Evolutionary conservation across 2,888 invertebrate species (phyloP).

Genomic region (Diploptera punctata): DNA sequence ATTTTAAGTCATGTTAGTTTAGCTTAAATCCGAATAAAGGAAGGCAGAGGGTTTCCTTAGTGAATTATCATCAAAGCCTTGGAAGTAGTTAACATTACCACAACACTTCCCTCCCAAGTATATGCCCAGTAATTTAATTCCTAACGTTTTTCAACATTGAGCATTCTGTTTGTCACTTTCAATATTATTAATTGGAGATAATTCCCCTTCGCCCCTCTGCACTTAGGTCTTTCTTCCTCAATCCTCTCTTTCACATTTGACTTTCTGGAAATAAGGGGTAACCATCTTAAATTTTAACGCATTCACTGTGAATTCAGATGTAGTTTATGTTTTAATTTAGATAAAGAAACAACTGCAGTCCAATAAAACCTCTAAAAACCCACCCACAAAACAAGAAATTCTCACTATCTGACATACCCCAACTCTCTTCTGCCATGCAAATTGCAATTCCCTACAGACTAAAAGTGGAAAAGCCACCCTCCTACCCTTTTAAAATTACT

Average conservation of each 20-base stretch:
- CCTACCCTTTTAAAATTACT: constrained; percentile 23
- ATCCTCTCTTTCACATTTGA: not conserved
- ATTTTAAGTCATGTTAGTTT: too few species aligned
- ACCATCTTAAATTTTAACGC: not conserved
- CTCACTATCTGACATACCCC: constrained; percentile 14
- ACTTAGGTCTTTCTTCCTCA: not conserved
- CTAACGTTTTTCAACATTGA: not conserved
- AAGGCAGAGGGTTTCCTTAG: too few species aligned
- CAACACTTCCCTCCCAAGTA: not conserved
- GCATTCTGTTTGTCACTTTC: constrained; percentile 1
- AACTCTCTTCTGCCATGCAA: not conserved
- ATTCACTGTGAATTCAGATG: constrained; percentile 4
- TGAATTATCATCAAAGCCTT: too few species aligned
- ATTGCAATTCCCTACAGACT: constrained; percentile 8
- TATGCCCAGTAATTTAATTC: not conserved
- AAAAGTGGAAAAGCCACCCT: constrained; percentile 6
- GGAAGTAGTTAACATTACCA: not conserved
- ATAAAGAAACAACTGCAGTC: constrained; percentile 6
- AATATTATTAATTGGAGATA: not conserved
- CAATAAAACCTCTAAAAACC: constrained; percentile 6
- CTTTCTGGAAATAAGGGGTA: not conserved
- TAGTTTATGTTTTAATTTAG: constrained; percentile 28
- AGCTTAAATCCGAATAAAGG: too few species aligned
- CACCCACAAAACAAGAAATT: constrained; percentile 18
- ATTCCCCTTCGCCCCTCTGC: constrained; percentile 7